Evolutionary conservation across 2,888 invertebrate species (phyloP).

Genomic region (Pseudoips prasinana): DNA sequence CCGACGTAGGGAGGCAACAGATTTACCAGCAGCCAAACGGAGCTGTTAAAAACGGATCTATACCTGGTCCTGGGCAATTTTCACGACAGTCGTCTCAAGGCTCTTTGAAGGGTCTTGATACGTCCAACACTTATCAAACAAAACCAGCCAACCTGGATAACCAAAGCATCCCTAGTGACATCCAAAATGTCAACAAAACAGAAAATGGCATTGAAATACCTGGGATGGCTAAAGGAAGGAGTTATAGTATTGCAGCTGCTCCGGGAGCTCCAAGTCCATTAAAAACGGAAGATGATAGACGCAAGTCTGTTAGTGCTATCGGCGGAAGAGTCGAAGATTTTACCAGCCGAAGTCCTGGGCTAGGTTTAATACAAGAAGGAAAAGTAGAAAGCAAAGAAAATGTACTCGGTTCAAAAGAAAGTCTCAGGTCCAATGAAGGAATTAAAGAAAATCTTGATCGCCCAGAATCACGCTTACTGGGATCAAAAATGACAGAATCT

Average conservation of each 20-base stretch:
- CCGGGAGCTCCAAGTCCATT: constrained; percentile 70
- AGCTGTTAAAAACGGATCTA: constrained; percentile 47
- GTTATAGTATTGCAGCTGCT: constrained; percentile 78
- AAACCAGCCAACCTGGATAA: constrained; percentile 76
- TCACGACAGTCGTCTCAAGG: constrained; percentile 72
- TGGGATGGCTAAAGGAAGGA: constrained; percentile 75
- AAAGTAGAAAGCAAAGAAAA: constrained; percentile 71
- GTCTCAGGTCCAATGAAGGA: constrained; percentile 55
- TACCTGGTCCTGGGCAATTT: constrained; percentile 42
- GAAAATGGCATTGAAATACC: constrained; percentile 66
- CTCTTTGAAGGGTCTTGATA: constrained; percentile 61
- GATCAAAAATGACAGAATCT: constrained; percentile 76
- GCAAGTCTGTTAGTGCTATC: constrained; percentile 74
- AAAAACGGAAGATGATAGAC: constrained; percentile 73
- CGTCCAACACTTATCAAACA: constrained; percentile 50
- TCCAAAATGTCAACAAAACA: constrained; percentile 54
- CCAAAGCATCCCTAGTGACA: constrained; percentile 56
- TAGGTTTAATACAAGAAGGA: constrained; percentile 74
- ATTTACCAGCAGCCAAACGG: constrained; percentile 53
- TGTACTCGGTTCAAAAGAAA: constrained; percentile 67
- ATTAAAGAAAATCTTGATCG: constrained; percentile 56
- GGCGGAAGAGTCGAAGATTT: constrained; percentile 69
- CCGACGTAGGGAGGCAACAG: constrained; percentile 52
- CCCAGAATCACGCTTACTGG: constrained; percentile 71
- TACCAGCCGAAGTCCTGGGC: constrained; percentile 59